phyloP scores from a whole-genome alignment of 2,888 invertebrate genomes.

The Alloscopus bannaensis region DNA sequence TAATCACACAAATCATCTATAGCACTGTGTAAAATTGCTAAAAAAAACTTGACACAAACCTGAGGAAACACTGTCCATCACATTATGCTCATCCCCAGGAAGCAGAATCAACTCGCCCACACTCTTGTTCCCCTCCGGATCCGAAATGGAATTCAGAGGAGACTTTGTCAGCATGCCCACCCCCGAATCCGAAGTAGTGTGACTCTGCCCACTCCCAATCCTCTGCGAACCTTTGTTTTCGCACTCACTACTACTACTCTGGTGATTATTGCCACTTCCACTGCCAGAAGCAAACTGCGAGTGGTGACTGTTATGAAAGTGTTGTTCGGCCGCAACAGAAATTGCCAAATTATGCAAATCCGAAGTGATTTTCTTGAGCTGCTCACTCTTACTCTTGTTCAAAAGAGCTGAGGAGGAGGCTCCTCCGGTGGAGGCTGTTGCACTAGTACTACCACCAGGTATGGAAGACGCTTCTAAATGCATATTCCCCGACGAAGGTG shows the following conservation, averaged over 20 bases:
- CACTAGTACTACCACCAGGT: constrained; percentile 3
- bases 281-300: constrained; percentile 52
- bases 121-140: constrained; percentile 47
- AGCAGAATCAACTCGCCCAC: background rate
- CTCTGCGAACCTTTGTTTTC: constrained; percentile 70
- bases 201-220: constrained; percentile 72
- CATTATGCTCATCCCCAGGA: constrained; percentile 56
- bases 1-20: no score
- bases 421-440: constrained; percentile 27
- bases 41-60: constrained; percentile 58
- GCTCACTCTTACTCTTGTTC: constrained; percentile 66
- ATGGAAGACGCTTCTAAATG: constrained; percentile 34
- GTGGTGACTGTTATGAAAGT: constrained; percentile 48
- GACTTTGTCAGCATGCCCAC: constrained; percentile 69
- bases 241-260: constrained; percentile 66
- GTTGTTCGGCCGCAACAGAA: constrained; percentile 64
- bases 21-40: constrained; percentile 12
- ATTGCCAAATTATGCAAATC: constrained; percentile 70
- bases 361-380: constrained; percentile 69
- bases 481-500: constrained; percentile 47
- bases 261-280: constrained; percentile 43
- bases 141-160: constrained; percentile 66
- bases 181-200: constrained; percentile 71
- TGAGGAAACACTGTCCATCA: constrained; percentile 71
- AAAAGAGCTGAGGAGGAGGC: constrained; percentile 27